Evolutionary conservation across 2,113 vertebrate genomes (phyloP), one percentile per base, ranked within the genome.

Genomic region (Tauraco erythrolophus): DNA sequence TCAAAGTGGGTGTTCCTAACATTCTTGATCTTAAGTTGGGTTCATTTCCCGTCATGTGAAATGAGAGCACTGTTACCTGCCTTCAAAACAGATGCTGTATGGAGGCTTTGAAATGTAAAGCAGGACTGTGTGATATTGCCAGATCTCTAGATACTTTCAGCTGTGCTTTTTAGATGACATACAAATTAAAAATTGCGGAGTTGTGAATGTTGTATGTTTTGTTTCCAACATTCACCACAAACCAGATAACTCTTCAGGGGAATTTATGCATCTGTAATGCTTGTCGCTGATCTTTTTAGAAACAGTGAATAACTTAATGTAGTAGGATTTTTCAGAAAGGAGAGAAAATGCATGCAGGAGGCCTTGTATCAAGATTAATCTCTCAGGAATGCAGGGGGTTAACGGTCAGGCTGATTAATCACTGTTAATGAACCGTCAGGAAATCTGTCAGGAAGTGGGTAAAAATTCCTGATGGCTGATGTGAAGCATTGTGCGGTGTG

Each of bases 381-480:
- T 50, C 77, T 92, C 93, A 98, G 95, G 98, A 98, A 98, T 98
- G 98, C 95, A 85, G 94, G 92, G 94, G 95, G 97, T 98, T 98
- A 98, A 98, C 88, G 82, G 97, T 97, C 93, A 94, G 91, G 96
- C 96, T 96, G 94, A 97, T 97, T 88, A 88, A 97, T 98, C 96
- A 92, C 90, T 94, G 96, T 86, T 93, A 97, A 93, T 98, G 97
- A 98, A 43, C 98, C 96, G 98, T 84, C 94, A 97, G 64, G 93
- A 97, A 97, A 97, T 97, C 96, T 96, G 94, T 96, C 97, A 91
- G 96, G 95, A 97, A 98, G 94, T 98, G 97, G 97, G 97, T 94
- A 88, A 46, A 76, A 96, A 98, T 98, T 98, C 98, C 98, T 98
- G 65, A 93, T 18, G 41, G 85, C 82, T 98, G 98, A 97, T 97